A percentile compares a stretch with the other conserved stretches of the same genome.
phyloP scores from a whole-genome alignment of 2,888 invertebrate species.

The Hanleya hanleyi region DNA sequence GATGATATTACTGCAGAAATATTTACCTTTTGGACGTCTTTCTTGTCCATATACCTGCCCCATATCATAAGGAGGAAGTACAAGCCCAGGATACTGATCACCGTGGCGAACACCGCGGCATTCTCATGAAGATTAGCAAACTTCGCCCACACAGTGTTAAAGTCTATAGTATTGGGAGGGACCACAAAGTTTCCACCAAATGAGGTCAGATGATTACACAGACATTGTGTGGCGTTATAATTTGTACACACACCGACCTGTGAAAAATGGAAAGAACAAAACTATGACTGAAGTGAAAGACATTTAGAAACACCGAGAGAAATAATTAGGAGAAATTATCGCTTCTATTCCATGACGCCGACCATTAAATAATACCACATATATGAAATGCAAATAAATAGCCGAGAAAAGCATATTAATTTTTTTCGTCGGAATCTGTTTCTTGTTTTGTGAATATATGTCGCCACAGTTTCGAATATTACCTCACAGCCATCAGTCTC shows the following conservation, averaged over 20 bases:
- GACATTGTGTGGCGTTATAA: conserved; percentile 63
- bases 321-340: background rate
- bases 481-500: conserved; percentile 63
- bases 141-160: conserved; percentile 71
- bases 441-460: too few relatives aligned
- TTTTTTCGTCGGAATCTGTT: too few relatives aligned
- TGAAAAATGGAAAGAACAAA: background rate
- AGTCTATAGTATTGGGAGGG: conserved; percentile 73
- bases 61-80: conserved; percentile 68
- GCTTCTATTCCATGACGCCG: background rate
- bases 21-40: conserved; percentile 70
- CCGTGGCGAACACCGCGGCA: conserved; percentile 71
- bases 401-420: too few relatives aligned
- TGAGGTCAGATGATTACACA: conserved; percentile 71
- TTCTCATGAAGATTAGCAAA: conserved; percentile 71
- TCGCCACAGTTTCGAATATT: too few relatives aligned
- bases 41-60: conserved; percentile 70
- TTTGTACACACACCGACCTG: conserved; percentile 68
- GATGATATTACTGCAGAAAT: too few relatives aligned
- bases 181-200: conserved; percentile 72
- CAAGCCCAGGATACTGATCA: conserved; percentile 63
- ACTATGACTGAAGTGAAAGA: background rate
- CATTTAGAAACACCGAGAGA: background rate
- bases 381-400: too few relatives aligned
- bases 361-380: too few relatives aligned